Conservation (phyloP, 2,797 vertebrate genomes). For the Intellagama lesueurii region DNA sequence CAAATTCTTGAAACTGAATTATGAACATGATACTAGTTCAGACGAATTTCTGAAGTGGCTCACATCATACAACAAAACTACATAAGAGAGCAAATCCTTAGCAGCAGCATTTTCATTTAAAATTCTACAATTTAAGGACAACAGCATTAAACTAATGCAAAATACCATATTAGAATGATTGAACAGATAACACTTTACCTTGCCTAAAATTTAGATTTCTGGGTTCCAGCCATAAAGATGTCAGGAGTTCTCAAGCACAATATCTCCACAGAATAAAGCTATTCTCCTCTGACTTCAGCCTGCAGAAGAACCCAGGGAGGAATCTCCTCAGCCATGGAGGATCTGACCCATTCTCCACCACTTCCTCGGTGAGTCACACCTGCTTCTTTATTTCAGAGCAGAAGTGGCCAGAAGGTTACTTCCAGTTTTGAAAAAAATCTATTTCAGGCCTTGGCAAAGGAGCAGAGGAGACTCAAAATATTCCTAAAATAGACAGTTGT, state of each 20-base stretch:
- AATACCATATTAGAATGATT: background rate
- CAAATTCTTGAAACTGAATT: no score
- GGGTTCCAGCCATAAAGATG: background rate
- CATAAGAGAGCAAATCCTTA: background rate
- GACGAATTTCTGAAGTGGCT: background rate
- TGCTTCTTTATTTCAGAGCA: no score
- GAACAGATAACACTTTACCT: background rate
- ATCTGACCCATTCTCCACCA: no score
- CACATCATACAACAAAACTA: background rate
- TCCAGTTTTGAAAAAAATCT: no score
- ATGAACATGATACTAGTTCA: no score
- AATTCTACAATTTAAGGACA: background rate
- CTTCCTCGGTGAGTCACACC: no score
- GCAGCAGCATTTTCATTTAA: background rate
- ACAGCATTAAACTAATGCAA: background rate
- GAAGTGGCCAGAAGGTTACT: no score
- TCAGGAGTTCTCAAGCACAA: background rate
- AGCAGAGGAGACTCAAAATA: no score
- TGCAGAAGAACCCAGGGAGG: background rate
- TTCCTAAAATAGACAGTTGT: no score
- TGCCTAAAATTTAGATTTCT: background rate
- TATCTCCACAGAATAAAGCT: background rate
- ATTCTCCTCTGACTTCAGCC: background rate
- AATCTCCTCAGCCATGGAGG: no score
- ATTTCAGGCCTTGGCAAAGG: no score